phyloP scores from a whole-genome alignment of 2,797 vertebrate genomes.

The Crocodylus rhombifer region DNA sequence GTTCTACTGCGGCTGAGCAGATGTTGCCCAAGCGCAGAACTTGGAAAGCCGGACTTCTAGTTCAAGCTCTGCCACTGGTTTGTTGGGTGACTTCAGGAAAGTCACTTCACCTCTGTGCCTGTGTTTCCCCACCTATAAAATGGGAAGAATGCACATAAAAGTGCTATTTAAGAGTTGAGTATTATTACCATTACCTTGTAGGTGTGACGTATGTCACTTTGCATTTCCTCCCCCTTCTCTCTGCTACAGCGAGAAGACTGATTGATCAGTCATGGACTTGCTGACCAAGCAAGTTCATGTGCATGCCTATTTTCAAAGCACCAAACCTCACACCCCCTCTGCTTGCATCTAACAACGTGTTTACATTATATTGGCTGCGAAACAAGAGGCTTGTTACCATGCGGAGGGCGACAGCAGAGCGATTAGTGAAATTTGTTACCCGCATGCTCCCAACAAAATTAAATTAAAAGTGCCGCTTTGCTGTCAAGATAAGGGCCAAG shows the following conservation, averaged over 20 bases:
- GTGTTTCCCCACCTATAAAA: neutral
- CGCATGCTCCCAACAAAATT: conserved; percentile 83
- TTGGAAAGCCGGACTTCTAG: neutral
- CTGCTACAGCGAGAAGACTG: neutral
- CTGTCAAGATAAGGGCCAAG: conserved; percentile 86
- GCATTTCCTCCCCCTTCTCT: neutral
- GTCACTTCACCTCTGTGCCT: neutral
- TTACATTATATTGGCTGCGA: conserved; percentile 69
- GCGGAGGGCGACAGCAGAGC: conserved; percentile 77
- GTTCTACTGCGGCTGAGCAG: neutral
- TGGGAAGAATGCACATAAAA: rapidly evolving
- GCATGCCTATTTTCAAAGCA: neutral
- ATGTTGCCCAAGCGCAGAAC: neutral
- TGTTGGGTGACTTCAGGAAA: neutral
- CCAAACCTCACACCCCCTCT: conserved; percentile 24
- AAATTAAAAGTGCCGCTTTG: conserved; percentile 86
- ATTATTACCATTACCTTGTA: rapidly evolving
- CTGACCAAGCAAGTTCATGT: rapidly evolving
- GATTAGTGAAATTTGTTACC: conserved; percentile 87
- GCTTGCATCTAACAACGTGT: conserved; percentile 38
- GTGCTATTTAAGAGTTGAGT: rapidly evolving
- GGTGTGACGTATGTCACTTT: rapidly evolving
- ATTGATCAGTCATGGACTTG: rapidly evolving
- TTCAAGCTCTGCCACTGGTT: neutral
- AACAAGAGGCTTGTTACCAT: conserved; percentile 80